Conservation (phyloP, 2,888 invertebrate genomes). For the Iselma pallidipennis region DNA sequence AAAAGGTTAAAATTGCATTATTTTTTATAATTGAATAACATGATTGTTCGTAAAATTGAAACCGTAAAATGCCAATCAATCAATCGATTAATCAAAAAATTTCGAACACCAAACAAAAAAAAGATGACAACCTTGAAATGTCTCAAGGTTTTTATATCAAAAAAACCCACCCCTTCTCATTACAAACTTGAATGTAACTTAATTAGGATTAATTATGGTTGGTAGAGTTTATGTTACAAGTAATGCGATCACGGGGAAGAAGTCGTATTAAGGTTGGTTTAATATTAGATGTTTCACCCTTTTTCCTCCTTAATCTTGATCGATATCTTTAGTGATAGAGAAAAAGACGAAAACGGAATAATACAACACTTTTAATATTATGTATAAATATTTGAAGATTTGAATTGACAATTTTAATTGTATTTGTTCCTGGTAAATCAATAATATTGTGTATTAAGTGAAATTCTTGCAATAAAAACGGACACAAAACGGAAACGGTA, state of each 20-base stretch:
- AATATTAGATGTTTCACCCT: slow-evolving; percentile 43
- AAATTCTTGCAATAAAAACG: neutral
- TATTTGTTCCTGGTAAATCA: slow-evolving; percentile 21
- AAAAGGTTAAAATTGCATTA: slow-evolving; percentile 46
- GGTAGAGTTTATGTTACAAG: slow-evolving; percentile 34
- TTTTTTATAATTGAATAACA: slow-evolving; percentile 27
- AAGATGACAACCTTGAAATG: too few relatives aligned
- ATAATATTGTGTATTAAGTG: slow-evolving; percentile 7
- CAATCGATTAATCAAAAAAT: too few relatives aligned
- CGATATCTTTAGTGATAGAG: slow-evolving; percentile 18
- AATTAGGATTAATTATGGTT: slow-evolving; percentile 38
- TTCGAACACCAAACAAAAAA: too few relatives aligned
- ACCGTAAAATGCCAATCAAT: too few relatives aligned
- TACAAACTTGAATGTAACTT: slow-evolving; percentile 11
- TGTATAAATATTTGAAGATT: neutral
- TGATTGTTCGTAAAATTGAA: slow-evolving; percentile 8
- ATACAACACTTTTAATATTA: neutral
- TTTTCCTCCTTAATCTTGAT: slow-evolving; percentile 36
- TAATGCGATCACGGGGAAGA: slow-evolving; percentile 44
- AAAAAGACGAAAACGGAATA: neutral
- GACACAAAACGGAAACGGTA: slow-evolving; percentile 1
- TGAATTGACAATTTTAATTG: neutral
- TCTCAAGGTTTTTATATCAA: neutral
- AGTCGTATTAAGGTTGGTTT: slow-evolving; percentile 46
- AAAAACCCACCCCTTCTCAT: neutral